Base-by-base conservation (phyloP, 2,888 invertebrate species). In the Onthophagus sagittarius region DNA sequence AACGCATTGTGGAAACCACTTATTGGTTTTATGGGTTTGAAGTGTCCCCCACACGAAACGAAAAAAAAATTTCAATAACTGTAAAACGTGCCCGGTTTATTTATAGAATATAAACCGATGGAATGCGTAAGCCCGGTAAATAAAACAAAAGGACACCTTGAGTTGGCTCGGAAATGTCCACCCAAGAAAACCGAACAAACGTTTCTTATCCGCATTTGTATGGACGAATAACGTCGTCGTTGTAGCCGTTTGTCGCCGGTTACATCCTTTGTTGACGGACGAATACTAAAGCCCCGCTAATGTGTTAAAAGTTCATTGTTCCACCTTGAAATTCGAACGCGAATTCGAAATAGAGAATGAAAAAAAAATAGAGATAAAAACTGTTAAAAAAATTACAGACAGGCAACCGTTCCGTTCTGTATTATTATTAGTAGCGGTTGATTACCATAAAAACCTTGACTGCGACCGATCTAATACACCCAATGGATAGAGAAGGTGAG, bases 201-300 rank as follows among this genome's bases (percentile, higher is more conserved):
- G 32, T 23, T 23, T 23, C 23, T 23, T 23, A 65, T 73, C 70
- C 70, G 63, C 72, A 74, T 74, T 72, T 72, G 72, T 74, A 73
- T 72, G 75, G 72, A 72, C 71, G 71, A 71, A 75, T 73, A 73
- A 23, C 23, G 23, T 23, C 23, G 23, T 23, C 23, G 73, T 72
- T 64, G 71, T 70, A 71, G 23, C 3, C 23, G 23, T n/a, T n/a
- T n/a, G n/a, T 53, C 39, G 39, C 6, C 5, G 39, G 76, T 77
- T 78, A 77, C 77, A 77, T 78, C 78, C 77, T 78, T 75, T 75
- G 75, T 71, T 76, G 77, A 76, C 73, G 75, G 75, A 75, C 73
- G 75, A 76, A 77, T 77, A 76, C 77, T 76, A 76, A 79, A 78
- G 76, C 39, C 9, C 39, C 39, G 39, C 39, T 53, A 53, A 53